Evolutionary conservation across 2,113 vertebrate genomes (phyloP), one percentile per base, ranked within the genome.

Genomic region (Ceuthmochares aereus): DNA sequence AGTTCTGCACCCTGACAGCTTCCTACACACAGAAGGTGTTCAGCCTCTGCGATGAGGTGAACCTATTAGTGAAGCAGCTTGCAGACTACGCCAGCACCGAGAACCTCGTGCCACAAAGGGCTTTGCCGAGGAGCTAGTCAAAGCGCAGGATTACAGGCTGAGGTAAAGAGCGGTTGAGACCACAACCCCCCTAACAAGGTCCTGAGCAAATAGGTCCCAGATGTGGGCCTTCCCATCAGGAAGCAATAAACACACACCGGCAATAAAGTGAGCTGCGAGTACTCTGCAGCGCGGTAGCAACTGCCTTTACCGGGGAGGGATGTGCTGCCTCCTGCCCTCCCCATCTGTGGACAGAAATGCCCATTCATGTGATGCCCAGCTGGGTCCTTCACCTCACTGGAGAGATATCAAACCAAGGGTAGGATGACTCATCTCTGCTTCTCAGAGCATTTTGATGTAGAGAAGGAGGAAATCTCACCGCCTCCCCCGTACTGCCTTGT

Each of bases 111-210:
- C 67, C 97, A 5, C 95, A 89, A 58, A 73, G 73, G 97, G 88
- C 96, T 96, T 99, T 20, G 98, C 98, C 0, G 96, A 98, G 87
- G 98, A 98, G 88, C 79, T 98, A 67, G 98, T 98, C 91, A 98
- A 98, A 70, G 98, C 98, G 34, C 98, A 98, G 98, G 98, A 99
- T 72, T 98, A 98, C 91, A 97, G 91, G 98, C 98, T 0, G 93
- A 99, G 98, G 98, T 98, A 86, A 82, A 89, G 14, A 63, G 45
- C 2, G 2, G 29, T 26, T 2, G 49, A 68, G 87, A 64, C 75
- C 94, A 89, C 91, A 32, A 78, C 34, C 43, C 56, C 76, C 83
- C 69, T 68, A 6, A 54, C 67, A 62, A 93, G 54, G 63, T 75
- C 86, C 93, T 77, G n/a, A 84, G 74, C 80, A 87, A 84, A 87